A percentile compares a stretch with the other conserved stretches of the same genome.
These are phyloP conservation scores for Sphaeramia orbicularis DNA, from an alignment of 2,797 vertebrate genomes.

Conservation along the genomic window DNA sequence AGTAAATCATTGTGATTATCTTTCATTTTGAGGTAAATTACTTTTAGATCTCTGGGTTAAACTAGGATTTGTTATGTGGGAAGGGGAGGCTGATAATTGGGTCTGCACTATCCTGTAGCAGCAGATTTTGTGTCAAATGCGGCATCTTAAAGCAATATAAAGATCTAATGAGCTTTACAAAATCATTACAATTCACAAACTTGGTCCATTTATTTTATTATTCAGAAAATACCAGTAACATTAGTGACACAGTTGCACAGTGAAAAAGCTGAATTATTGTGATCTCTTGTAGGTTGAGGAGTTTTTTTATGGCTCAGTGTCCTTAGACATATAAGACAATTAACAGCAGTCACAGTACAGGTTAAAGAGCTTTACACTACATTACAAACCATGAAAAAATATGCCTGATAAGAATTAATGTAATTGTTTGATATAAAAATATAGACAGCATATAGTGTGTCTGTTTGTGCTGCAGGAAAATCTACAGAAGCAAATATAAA, in stretches of 20 bases:
- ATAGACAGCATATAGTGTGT: too few species aligned
- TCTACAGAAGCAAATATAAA: slow-evolving; percentile 2
- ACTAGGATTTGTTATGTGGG: slow-evolving; percentile 51
- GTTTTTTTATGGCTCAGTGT: slow-evolving; percentile 17
- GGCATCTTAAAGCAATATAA: slow-evolving; percentile 49
- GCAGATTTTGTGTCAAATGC: slow-evolving; percentile 52
- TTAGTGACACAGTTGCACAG: slow-evolving; percentile 37
- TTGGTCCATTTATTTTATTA: slow-evolving; percentile 54
- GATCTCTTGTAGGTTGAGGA: slow-evolving; percentile 38
- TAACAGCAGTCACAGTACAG: too few species aligned
- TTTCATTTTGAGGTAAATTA: slow-evolving; percentile 61
- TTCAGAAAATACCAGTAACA: slow-evolving; percentile 41
- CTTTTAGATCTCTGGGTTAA: slow-evolving; percentile 59
- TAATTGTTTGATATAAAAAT: too few species aligned
- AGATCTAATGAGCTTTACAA: slow-evolving; percentile 57
- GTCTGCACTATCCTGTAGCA: slow-evolving; percentile 52
- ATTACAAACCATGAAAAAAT: too few species aligned
- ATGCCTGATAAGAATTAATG: too few species aligned
- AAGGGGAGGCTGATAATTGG: slow-evolving; percentile 31
- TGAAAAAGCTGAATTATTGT: slow-evolving; percentile 37
- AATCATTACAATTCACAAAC: slow-evolving; percentile 52
- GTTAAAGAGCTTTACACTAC: too few species aligned
- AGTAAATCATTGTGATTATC: slow-evolving; percentile 57
- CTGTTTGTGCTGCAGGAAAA: too few species aligned
- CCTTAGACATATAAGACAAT: not conserved